Evolutionary conservation across 2,888 invertebrate genomes (phyloP), one percentile per base, ranked within the genome.

Genomic region (Dryobotodes eremita): DNA sequence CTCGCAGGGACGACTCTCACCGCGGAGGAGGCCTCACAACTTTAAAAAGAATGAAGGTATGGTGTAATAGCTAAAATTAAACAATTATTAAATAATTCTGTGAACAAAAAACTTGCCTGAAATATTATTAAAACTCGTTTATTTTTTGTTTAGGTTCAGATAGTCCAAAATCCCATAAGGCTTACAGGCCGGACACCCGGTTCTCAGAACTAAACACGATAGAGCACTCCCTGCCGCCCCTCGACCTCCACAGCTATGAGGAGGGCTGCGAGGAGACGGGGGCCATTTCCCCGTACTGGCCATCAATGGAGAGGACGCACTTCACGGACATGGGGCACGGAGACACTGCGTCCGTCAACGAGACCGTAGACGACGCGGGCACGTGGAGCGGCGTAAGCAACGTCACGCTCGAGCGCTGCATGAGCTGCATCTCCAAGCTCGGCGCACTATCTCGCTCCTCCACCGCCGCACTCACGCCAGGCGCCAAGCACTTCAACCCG

Each of bases 341-440:
- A 0, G 95, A 95, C 74, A 94, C 95, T 10, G 93, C 91, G 20
- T 95, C 95, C 0, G 95, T 95, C 0, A 92, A 92, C 73, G 95
- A 94, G 69, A 91, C 89, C 86, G 2, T 55, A 7, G 93, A 92
- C 4, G 94, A 92, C 6, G 84, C 87, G 87, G 95, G 87, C 87
- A 92, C 94, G 89, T 93, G 93, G 93, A 89, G 89, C 20, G 91
- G 91, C 4, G 87, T 88, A 96, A 97, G 97, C 94, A 97, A 85
- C 70, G 94, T 95, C 31, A 92, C 94, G 57, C 91, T 97, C 17
- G 97, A 97, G 89, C 94, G 98, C 69, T 98, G 98, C 92, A 97
- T 98, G 95, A 98, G 98, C 92, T 98, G 98, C 93, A 98, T 98
- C 92, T 98, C 98, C 80, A 98, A 98, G 94, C 96, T 98, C 50